Base-by-base conservation (phyloP, 2,113 vertebrate genomes). In the Paracanthobrama guichenoti region DNA sequence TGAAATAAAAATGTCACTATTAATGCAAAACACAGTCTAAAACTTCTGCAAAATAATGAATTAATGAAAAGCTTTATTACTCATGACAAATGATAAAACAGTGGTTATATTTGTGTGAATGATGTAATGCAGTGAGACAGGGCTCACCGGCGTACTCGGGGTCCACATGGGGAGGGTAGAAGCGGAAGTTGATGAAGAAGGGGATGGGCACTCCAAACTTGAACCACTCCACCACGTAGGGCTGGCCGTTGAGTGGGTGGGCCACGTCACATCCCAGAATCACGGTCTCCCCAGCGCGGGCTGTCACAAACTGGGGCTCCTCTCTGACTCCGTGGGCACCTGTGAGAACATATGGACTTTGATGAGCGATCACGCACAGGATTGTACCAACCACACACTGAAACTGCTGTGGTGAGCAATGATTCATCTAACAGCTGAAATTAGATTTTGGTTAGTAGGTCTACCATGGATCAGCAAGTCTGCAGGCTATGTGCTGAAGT, bases 181-280 rank as follows among this genome's bases (percentile, higher is more conserved):
- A 99, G 90, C 98, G 97, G 87, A 99, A 99, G 93, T 98, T 99
- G 96, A 99, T 99, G 95, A 99, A 99, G 92, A 99, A 98, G 86
- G 98, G 98, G 90, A 99, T 99, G 91, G 97, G 97, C 88, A 98
- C 97, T 86, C 97, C 98, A 22, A 97, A 98, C 93, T 99, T 99
- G 95, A 99, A 99, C 98, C 98, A 99, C 94, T 99, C 98, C 92
- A 99, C 97, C 53, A 99, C 98, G 86, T 99, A 99, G 90, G 98
- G 97, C 91, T 98, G 97, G 89, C 97, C 97, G 6, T 97, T 98
- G 85, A 98, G 94, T 5, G 97, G 97, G 90, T 97, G 95, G 93
- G 96, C 95, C 91, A 98, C 97, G 87, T 98, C 97, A 94, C 97
- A 99, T 95, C 95, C 91, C 93, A 99, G 94, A 91, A 99, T 96